Evolutionary conservation across 2,797 vertebrate species (phyloP), one percentile per base, ranked within the genome.

Genomic region (Catostomus latipinnis): DNA sequence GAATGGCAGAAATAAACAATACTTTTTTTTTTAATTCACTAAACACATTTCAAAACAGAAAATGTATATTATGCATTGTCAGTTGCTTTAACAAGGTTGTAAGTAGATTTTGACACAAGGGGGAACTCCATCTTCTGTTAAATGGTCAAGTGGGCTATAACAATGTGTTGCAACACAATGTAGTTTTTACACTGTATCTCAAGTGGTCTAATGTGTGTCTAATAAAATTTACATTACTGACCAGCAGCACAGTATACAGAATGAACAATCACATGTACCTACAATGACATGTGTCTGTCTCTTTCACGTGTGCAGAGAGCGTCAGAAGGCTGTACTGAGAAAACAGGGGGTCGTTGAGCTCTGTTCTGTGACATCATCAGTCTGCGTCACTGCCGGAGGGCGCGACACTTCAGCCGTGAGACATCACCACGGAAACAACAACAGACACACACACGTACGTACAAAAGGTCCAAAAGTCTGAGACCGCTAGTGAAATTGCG

Each of bases 391-490:
- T 71, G 82, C 83, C 82, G 79, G 81, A 86, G 87, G 90, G 85
- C 86, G 48, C 87, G 91, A 90, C 92, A 92, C 89, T 88, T 91
- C 77, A 89, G 82, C 76, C 88, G 68, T 91, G 91, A 92, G 92
- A n/a, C 56, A 58, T 12, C 81, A 76, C 72, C 50, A 71, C 48
- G 43, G 68, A 81, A 79, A 71, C 70, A 63, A 66, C 70, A 84
- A 79, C 53, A 78, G 7, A 14, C 74, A 80, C 65, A 70, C 71
- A 81, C 22, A 53, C 63, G 3, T 18, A 18, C 16, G 16, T n/a
- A 45, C 11, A 12, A 22, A 65, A 63, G 46, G 16, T 13, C 34
- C 16, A 83, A 18, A 63, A 16, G 52, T 52, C 34, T 34, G 34
- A 34, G 34, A 34, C 34, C 34, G 34, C 34, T 34, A 34, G 34